Evolutionary conservation across 2,113 vertebrate species (phyloP), one percentile per base, ranked within the genome.

Genomic region (Sinocyclocheilus anshuiensis): DNA sequence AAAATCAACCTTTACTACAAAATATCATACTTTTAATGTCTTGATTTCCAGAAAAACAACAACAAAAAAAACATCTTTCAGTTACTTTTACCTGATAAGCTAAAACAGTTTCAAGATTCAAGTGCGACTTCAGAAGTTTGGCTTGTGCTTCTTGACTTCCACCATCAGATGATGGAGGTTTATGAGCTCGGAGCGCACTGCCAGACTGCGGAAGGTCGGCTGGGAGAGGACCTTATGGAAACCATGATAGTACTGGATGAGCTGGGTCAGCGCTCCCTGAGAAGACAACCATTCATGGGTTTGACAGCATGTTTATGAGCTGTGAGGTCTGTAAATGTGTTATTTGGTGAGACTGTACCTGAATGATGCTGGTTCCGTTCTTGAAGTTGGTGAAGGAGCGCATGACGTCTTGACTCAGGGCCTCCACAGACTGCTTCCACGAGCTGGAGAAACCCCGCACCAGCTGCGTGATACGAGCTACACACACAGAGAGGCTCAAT

Each of bases 141-240:
- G 97, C 42, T 97, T 97, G 93, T 98, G 97, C 75, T 98, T 98
- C 93, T 98, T 98, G 67, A 98, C 96, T 84, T 98, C 97, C 8
- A 98, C 97, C 97, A 98, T 98, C 48, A 98, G 95, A 91, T 98
- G 97, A 81, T 98, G 97, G 81, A 98, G 96, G 90, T 98, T 98
- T 94, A 98, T 97, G 92, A 98, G 96, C 89, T 98, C 97, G 0
- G 97, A 96, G 53, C 97, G 95, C 22, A 95, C 96, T 0, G 96
- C 94, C 69, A 98, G 94, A 50, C 94, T 95, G 39, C 96, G 95
- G 76, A 98, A 96, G 0, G 96, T 94, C 0, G 96, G 95, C 94
- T 97, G 96, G 59, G 95, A 95, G 75, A 98, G 93, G 42, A 97
- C 90, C 89, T 97, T 97, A 92, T 98, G 97, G 94, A 98, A 98